These are phyloP conservation scores for Otolemur garnettii DNA, from an alignment of 2,113 vertebrate genomes.

Conservation along the genomic window DNA sequence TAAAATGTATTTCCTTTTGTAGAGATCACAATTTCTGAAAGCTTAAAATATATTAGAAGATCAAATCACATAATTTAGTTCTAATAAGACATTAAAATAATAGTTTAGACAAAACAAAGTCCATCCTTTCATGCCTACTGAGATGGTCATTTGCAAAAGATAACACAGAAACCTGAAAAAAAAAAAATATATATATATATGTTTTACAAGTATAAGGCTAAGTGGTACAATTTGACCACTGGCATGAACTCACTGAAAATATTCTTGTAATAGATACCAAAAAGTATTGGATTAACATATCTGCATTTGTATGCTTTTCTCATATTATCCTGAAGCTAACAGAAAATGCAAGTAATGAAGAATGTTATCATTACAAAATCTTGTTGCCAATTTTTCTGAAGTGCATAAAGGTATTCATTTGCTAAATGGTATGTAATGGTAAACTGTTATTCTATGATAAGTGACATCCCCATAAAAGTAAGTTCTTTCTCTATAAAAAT, in stretches of 20 bases:
- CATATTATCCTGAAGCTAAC: background rate
- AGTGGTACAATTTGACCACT: constrained; percentile 13
- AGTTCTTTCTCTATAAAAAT: constrained; percentile 30
- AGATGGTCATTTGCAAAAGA: constrained; percentile 36
- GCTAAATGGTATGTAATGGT: background rate
- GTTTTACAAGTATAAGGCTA: background rate
- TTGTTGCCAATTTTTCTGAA: constrained; percentile 33
- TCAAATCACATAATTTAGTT: background rate
- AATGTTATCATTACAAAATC: constrained; percentile 40
- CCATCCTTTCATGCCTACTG: background rate
- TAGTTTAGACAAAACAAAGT: background rate
- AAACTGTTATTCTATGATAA: background rate
- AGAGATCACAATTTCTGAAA: background rate
- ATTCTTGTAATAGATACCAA: constrained; percentile 6
- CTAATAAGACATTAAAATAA: constrained; percentile 38
- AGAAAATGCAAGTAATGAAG: background rate
- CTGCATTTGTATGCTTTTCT: constrained; percentile 18
- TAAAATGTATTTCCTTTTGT: background rate
- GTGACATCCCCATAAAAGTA: constrained; percentile 43
- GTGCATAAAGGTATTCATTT: background rate
- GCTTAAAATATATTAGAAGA: background rate
- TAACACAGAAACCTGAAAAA: background rate
- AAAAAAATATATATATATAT: background rate
- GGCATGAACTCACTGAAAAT: constrained; percentile 51
- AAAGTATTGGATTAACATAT: background rate